phyloP scores from a whole-genome alignment of 1,140 invertebrate species.

The Pogonognathellus flavescens region DNA sequence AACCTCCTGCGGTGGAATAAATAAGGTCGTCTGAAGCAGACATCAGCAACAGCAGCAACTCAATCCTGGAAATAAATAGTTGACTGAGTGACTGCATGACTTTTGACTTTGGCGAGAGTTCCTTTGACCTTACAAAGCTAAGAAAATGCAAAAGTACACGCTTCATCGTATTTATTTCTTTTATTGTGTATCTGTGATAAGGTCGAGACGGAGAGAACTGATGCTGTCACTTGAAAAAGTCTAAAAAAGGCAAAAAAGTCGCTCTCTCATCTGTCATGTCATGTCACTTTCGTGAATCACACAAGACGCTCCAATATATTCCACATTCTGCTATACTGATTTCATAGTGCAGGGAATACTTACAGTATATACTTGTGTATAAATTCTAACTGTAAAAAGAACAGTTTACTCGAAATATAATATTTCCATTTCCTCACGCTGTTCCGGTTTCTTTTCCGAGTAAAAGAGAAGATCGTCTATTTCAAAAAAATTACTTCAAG shows the following conservation, averaged over 20 bases:
- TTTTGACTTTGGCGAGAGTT: slow-evolving; percentile 9
- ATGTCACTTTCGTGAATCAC: background rate
- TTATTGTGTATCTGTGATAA: background rate
- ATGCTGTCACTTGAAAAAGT: background rate
- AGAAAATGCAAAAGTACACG: background rate
- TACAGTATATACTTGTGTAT: too few species aligned
- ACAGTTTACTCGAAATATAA: background rate
- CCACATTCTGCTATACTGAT: too few species aligned
- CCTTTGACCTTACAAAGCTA: slow-evolving; percentile 15
- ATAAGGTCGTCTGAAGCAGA: slow-evolving; percentile 38
- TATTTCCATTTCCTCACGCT: slow-evolving; percentile 15
- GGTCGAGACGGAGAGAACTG: background rate
- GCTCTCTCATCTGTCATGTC: slow-evolving; percentile 27
- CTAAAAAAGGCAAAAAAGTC: slow-evolving; percentile 5
- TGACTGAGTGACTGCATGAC: slow-evolving; percentile 28
- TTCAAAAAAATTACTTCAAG: background rate
- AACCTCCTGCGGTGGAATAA: slow-evolving; percentile 33
- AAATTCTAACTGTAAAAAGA: too few species aligned
- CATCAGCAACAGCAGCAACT: background rate
- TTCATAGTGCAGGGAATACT: too few species aligned
- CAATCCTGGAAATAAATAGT: background rate
- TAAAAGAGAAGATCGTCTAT: background rate
- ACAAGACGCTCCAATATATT: too few species aligned
- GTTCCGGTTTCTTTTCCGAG: background rate
- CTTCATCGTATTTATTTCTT: background rate